Percentiles rank a stretch among this genome's conserved stretches.
phyloP scores from a whole-genome alignment of 2,113 vertebrate genomes.

The Casuarius casuarius region DNA sequence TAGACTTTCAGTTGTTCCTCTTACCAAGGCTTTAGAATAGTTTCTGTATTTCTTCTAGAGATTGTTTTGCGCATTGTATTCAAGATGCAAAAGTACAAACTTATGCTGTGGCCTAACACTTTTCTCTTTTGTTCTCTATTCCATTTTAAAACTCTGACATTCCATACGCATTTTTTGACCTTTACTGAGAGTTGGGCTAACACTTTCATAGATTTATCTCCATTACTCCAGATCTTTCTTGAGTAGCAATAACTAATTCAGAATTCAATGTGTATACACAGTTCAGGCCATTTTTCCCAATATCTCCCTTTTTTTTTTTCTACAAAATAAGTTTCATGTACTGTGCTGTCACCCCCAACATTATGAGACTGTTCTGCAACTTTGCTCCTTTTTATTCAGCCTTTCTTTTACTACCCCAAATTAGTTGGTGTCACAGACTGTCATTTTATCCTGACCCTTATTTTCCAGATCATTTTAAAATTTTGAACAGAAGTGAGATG shows the following conservation, averaged over 20 bases:
- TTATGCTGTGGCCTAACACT: background rate
- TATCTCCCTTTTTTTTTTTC: background rate
- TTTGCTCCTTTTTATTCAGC: background rate
- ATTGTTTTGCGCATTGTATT: background rate
- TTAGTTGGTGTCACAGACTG: background rate
- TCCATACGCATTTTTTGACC: background rate
- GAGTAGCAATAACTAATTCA: background rate
- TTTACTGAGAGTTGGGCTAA: background rate
- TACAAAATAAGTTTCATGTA: background rate
- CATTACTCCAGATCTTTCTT: background rate
- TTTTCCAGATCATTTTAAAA: background rate
- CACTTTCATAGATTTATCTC: background rate
- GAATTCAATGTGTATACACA: background rate
- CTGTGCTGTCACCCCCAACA: background rate
- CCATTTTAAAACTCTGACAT: background rate
- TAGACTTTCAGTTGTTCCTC: no score
- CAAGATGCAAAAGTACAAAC: background rate
- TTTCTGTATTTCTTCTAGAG: background rate
- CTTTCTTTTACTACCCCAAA: background rate
- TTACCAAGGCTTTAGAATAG: background rate
- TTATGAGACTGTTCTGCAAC: background rate
- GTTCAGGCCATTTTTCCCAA: background rate
- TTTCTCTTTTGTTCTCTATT: background rate
- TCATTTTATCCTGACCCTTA: background rate
- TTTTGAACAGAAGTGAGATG: background rate